Base-by-base conservation (phyloP, 2,888 invertebrate species). In the Drosophila mercatorum region DNA sequence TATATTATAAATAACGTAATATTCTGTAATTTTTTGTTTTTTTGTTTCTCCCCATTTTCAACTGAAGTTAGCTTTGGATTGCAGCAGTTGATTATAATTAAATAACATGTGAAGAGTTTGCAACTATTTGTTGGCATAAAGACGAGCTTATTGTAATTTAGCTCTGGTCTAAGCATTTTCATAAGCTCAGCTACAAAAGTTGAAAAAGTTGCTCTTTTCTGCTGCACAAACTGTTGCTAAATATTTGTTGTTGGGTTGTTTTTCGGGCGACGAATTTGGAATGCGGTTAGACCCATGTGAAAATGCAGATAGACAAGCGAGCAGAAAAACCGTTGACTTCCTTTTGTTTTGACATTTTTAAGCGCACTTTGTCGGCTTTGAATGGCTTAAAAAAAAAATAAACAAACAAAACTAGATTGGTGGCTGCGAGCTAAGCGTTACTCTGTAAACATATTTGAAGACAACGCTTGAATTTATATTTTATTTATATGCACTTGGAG, bases 281-380 rank as follows among this genome's bases (percentile, higher is more conserved):
- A 53, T 76, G 75, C 61, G 78, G 78, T 75, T 56, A 59, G 51
- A 44, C 47, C 65, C 65, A 72, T 64, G 17, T 40, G 36, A 62
- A 46, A 40, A 70, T 76, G 55, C 49, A 59, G 77, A 59, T 73
- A 77, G 71, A 76, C 71, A 52, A 53, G 36, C 68, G 46, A 56
- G n/a, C 51, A 36, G 38, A 62, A 66, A 53, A 38, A 46, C 40
- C 57, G 34, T 34, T 73, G 43, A 52, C 46, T 58, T 62, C 65
- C 57, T 53, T 75, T 86, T 86, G 68, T 78, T 81, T 77, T 79
- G 80, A 79, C 88, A 89, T 72, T 89, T 89, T 88, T 80, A 85
- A 85, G 88, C 73, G 80, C 73, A 81, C 83, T 85, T 84, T 84
- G 89, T 84, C 74, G 89, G 84, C 80, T 83, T 88, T 88, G 78